Evolutionary conservation across 2,113 vertebrate genomes (phyloP).

Genomic region (Falco punctatus): DNA sequence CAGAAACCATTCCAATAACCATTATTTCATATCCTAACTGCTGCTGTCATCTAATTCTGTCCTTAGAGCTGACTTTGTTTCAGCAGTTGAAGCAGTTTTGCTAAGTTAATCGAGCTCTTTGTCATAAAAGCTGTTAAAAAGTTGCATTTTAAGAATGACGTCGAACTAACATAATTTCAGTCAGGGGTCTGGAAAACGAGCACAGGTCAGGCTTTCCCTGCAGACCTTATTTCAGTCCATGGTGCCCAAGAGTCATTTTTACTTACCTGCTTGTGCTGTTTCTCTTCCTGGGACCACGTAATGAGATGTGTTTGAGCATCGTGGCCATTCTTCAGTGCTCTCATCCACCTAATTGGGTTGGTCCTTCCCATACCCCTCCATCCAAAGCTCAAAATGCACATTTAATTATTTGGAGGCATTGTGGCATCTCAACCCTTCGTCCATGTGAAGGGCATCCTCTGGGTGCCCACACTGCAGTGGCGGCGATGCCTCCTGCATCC

Average conservation of each 20-base stretch:
- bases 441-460: rapidly evolving
- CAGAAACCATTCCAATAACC: not conserved
- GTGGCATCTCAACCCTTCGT: not conserved
- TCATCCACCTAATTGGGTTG: no score
- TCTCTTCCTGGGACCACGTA: not conserved
- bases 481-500: not conserved
- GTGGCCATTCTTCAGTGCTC: not conserved
- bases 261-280: not conserved
- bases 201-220: not conserved
- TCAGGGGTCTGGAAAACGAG: not conserved
- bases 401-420: rapidly evolving
- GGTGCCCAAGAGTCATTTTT: no score
- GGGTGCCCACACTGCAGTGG: no score
- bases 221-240: not conserved
- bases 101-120: not conserved
- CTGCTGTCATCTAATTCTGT: not conserved
- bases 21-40: not conserved
- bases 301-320: not conserved
- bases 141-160: not conserved
- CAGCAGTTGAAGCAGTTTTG: not conserved
- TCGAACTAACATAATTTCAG: not conserved
- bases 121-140: not conserved
- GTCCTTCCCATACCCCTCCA: not conserved
- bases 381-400: not conserved
- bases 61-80: not conserved